These are phyloP conservation scores for Eupithecia exiguata DNA, from an alignment of 2,888 invertebrate genomes.

Conservation along the genomic window DNA sequence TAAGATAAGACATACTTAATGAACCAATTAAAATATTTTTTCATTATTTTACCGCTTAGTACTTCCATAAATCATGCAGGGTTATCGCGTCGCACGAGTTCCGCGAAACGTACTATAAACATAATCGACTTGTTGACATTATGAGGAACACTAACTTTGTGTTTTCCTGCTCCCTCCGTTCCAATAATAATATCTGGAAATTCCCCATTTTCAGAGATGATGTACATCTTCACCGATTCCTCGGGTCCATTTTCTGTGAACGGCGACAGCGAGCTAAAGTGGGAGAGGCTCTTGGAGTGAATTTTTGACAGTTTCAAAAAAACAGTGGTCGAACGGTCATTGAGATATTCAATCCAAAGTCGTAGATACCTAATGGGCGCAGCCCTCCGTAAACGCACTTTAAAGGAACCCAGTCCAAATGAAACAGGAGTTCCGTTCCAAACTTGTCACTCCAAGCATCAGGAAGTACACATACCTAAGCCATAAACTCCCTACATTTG, in stretches of 20 bases:
- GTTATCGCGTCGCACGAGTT: background rate
- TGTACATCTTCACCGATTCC: background rate
- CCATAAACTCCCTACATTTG: conserved; percentile 2
- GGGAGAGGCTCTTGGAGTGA: background rate
- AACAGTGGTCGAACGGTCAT: background rate
- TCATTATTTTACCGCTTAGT: background rate
- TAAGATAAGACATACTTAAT: background rate
- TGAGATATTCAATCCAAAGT: background rate
- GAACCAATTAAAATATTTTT: conserved; percentile 1
- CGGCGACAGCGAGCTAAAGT: background rate
- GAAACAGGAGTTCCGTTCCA: background rate
- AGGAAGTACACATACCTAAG: background rate
- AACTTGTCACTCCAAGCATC: background rate
- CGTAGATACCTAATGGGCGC: background rate
- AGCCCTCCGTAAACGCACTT: background rate
- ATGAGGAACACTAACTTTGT: background rate
- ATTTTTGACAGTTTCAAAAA: background rate
- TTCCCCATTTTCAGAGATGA: background rate
- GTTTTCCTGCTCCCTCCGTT: conserved; percentile 1
- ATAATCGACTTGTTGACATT: background rate
- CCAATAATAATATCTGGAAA: background rate
- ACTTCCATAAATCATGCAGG: conserved; percentile 3
- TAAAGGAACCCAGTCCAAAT: background rate
- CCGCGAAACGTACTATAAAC: background rate
- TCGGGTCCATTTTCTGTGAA: background rate